These are phyloP conservation scores for Netelia melanura DNA, from an alignment of 2,888 invertebrate genomes.

Conservation along the genomic window DNA sequence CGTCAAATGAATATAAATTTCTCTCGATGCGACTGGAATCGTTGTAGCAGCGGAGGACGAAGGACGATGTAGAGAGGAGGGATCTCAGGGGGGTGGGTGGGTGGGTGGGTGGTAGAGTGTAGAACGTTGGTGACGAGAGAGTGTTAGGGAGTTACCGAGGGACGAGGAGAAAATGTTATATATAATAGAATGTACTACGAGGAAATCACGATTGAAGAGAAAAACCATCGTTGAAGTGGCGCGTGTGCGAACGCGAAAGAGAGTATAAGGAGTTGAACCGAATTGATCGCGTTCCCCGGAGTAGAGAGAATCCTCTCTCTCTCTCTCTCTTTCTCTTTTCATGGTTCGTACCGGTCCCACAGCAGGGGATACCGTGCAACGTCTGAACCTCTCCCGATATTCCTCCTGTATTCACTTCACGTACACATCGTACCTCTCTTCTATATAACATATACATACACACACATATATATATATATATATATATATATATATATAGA, in stretches of 20 bases:
- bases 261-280: slow-evolving; percentile 34
- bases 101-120: too few relatives aligned
- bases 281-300: slow-evolving; percentile 67
- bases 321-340: neutral
- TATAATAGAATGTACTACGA: neutral
- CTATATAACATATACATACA: slow-evolving; percentile 3
- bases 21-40: neutral
- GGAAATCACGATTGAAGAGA: neutral
- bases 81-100: too few relatives aligned
- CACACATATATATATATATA: neutral
- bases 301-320: slow-evolving; percentile 42
- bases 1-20: neutral
- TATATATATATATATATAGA: slow-evolving; percentile 22
- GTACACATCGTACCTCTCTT: slow-evolving; percentile 49
- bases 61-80: neutral
- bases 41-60: too few relatives aligned
- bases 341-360: neutral
- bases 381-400: slow-evolving; percentile 55
- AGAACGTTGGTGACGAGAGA: too few relatives aligned
- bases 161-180: neutral
- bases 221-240: neutral
- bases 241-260: neutral
- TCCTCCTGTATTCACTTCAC: slow-evolving; percentile 63
- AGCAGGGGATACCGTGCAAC: slow-evolving; percentile 33
- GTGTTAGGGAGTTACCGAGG: neutral